Conservation (phyloP, 2,113 vertebrate genomes). For the Tonatia bakeri region DNA sequence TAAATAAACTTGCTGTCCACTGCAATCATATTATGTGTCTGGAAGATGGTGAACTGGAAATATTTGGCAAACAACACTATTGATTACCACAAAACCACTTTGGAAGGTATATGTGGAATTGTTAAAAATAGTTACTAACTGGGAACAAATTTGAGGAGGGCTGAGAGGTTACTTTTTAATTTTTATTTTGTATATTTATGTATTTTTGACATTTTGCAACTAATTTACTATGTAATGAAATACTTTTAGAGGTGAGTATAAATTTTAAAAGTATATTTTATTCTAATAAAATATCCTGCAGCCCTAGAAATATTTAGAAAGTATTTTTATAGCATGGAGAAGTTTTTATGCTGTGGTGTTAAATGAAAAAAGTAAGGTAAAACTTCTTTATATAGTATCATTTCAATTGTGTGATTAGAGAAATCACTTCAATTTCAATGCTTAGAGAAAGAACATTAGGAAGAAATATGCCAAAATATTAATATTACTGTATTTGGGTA, state of each 20-base stretch:
- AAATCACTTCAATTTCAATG: no score
- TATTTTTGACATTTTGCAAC: background rate
- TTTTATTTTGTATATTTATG: background rate
- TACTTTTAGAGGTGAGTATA: background rate
- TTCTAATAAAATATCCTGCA: background rate
- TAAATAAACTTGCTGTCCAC: background rate
- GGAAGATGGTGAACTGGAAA: background rate
- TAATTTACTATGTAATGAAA: background rate
- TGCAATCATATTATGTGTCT: background rate
- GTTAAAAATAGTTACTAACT: background rate
- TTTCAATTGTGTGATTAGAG: background rate
- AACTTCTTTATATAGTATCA: background rate
- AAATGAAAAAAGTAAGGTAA: background rate
- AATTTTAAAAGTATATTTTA: background rate
- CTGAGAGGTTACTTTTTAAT: background rate
- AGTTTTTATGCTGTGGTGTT: background rate
- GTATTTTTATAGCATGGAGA: background rate
- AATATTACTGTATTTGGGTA: background rate
- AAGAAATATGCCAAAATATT: constrained; percentile 16
- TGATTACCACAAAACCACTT: background rate
- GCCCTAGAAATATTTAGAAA: background rate
- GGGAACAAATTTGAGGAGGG: background rate
- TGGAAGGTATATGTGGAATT: background rate
- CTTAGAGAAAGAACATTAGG: background rate
- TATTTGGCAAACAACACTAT: background rate